Conservation (phyloP, 2,113 vertebrate genomes). For the Bufo bufo region DNA sequence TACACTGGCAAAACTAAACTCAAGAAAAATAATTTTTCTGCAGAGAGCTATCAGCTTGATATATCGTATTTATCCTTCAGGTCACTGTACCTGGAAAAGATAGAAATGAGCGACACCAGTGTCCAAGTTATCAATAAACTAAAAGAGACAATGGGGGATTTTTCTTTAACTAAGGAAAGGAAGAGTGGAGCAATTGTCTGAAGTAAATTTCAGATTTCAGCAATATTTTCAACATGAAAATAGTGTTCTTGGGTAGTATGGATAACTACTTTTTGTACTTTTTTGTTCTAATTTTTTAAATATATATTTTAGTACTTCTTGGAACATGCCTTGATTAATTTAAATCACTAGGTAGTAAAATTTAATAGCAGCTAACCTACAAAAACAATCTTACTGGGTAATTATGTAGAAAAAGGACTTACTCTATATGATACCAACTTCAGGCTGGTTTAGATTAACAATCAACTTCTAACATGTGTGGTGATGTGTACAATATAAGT, state of each 20-base stretch:
- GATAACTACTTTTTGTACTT: too few species aligned
- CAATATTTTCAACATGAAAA: too few species aligned
- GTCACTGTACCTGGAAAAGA: background rate
- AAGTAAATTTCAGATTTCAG: too few species aligned
- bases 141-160: background rate
- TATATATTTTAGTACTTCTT: background rate
- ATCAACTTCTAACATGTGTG: too few species aligned
- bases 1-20: background rate
- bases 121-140: background rate
- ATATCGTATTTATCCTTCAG: background rate
- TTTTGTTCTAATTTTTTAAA: background rate
- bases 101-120: background rate
- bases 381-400: too few species aligned
- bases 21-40: background rate
- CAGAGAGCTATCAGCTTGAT: background rate
- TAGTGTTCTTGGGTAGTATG: too few species aligned
- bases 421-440: too few species aligned
- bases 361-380: too few species aligned
- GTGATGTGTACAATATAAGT: too few species aligned
- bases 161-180: too few species aligned
- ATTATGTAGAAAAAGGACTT: too few species aligned
- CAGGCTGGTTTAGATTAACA: too few species aligned
- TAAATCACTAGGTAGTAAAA: background rate
- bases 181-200: background rate
- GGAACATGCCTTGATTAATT: background rate